These are phyloP conservation scores for Sesia bembeciformis DNA, from an alignment of 2,888 invertebrate genomes.

Conservation along the genomic window DNA sequence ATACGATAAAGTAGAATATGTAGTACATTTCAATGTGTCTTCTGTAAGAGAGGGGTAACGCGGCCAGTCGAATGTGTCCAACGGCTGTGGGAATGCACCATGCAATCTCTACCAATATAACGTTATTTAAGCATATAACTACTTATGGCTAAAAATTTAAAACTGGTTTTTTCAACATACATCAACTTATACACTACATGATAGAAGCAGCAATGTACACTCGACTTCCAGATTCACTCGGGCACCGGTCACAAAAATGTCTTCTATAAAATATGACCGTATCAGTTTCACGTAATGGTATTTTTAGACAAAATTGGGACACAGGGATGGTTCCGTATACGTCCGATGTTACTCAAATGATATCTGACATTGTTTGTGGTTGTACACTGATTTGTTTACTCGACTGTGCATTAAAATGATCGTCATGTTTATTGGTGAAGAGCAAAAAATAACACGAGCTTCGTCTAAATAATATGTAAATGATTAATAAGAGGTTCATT, in stretches of 20 bases:
- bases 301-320: conserved; percentile 40
- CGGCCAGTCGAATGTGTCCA: no score
- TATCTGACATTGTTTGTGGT: conserved; percentile 20
- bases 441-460: no score
- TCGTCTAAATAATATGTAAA: background rate
- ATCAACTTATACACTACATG: no score
- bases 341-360: conserved; percentile 15
- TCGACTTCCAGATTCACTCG: background rate
- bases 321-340: conserved; percentile 17
- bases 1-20: no score
- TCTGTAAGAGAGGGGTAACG: no score
- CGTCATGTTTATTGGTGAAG: background rate
- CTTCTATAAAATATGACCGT: conserved; percentile 15
- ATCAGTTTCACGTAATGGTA: conserved; percentile 40
- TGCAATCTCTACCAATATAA: no score
- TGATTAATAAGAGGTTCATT: background rate
- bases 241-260: background rate
- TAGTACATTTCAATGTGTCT: no score
- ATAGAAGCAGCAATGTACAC: conserved; percentile 13
- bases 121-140: no score
- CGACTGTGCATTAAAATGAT: conserved; percentile 8
- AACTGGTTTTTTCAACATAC: no score
- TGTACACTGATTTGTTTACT: conserved; percentile 13
- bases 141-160: no score
- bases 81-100: no score